Evolutionary conservation across 2,113 vertebrate species (phyloP).

Genomic region (Spea bombifrons): DNA sequence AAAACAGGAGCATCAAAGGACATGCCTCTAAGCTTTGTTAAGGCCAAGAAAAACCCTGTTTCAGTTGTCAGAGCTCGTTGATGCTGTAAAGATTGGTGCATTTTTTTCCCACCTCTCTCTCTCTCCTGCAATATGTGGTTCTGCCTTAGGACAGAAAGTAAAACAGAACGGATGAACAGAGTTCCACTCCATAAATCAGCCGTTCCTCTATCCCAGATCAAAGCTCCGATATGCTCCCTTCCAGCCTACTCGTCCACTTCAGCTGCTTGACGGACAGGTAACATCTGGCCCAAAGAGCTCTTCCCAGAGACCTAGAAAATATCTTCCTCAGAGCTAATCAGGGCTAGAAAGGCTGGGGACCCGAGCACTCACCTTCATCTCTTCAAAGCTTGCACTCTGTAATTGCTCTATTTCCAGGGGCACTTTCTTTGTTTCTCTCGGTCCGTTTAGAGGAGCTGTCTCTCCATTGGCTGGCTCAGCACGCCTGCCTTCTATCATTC

Average conservation of each 20-base stretch:
- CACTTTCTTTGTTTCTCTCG: conserved; percentile 6
- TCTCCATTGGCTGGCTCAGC: neutral
- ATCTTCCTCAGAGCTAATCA: conserved; percentile 78
- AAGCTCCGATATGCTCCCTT: conserved; percentile 95
- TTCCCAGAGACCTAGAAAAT: conserved; percentile 72
- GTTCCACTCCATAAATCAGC: conserved; percentile 94
- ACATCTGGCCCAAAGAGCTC: conserved; percentile 86
- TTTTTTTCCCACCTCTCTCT: conserved; percentile 34
- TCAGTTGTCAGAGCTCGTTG: conserved; percentile 99
- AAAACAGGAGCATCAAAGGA: conserved; percentile 85
- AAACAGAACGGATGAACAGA: conserved; percentile 95
- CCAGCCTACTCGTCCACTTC: conserved; percentile 91
- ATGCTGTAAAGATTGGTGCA: conserved; percentile 79
- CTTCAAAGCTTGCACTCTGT: conserved; percentile 56
- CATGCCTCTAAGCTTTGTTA: conserved; percentile 91
- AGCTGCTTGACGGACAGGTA: conserved; percentile 98
- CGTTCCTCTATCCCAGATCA: conserved; percentile 96
- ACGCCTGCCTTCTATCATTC: neutral
- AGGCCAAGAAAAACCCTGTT: conserved; percentile 92
- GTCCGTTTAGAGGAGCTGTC: conserved; percentile 16
- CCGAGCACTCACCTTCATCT: conserved; percentile 68
- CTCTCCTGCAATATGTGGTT: conserved; percentile 82
- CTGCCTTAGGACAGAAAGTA: conserved; percentile 97
- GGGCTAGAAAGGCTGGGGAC: conserved; percentile 63
- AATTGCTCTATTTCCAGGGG: conserved; percentile 45